phyloP scores from a whole-genome alignment of 2,113 vertebrate genomes.

The Oryzias melastigma region DNA sequence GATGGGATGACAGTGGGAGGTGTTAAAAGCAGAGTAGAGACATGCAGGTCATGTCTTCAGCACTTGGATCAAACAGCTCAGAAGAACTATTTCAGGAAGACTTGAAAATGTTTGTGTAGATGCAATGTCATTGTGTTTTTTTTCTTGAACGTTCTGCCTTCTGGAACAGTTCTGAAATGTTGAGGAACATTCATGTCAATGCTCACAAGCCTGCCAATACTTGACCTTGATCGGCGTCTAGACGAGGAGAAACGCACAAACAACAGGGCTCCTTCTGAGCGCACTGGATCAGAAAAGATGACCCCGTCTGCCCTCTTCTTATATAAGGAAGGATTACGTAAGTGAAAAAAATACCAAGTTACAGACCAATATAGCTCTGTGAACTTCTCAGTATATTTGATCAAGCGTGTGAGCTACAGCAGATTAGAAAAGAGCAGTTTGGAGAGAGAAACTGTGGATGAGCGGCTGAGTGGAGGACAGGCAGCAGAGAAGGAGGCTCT shows the following conservation, averaged over 20 bases:
- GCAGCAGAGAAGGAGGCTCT: slow-evolving; percentile 21
- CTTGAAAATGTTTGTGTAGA: neutral
- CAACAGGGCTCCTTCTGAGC: slow-evolving; percentile 26
- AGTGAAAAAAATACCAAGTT: slow-evolving; percentile 41
- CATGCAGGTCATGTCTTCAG: slow-evolving; percentile 1
- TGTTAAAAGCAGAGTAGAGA: neutral
- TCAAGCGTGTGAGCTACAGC: slow-evolving; percentile 53
- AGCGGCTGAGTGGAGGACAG: slow-evolving; percentile 43
- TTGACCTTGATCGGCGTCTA: slow-evolving; percentile 59
- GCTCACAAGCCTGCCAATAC: slow-evolving; percentile 43
- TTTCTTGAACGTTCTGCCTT: slow-evolving; percentile 10
- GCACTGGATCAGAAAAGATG: slow-evolving; percentile 34
- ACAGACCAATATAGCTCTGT: slow-evolving; percentile 56
- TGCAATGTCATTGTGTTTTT: slow-evolving; percentile 5
- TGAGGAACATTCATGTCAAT: slow-evolving; percentile 24
- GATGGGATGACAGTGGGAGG: slow-evolving; percentile 1
- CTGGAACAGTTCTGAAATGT: slow-evolving; percentile 9
- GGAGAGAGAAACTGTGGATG: slow-evolving; percentile 43
- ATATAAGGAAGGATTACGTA: slow-evolving; percentile 72
- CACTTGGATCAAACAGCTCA: neutral
- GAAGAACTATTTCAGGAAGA: neutral
- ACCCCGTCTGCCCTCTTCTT: slow-evolving; percentile 63
- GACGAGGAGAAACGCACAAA: slow-evolving; percentile 41
- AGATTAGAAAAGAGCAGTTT: slow-evolving; percentile 36
- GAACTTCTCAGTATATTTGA: slow-evolving; percentile 48